A percentile compares a stretch with the other conserved stretches of the same genome.
Conservation (phyloP, 2,113 vertebrate genomes). For the Pyrgilauda ruficollis region DNA sequence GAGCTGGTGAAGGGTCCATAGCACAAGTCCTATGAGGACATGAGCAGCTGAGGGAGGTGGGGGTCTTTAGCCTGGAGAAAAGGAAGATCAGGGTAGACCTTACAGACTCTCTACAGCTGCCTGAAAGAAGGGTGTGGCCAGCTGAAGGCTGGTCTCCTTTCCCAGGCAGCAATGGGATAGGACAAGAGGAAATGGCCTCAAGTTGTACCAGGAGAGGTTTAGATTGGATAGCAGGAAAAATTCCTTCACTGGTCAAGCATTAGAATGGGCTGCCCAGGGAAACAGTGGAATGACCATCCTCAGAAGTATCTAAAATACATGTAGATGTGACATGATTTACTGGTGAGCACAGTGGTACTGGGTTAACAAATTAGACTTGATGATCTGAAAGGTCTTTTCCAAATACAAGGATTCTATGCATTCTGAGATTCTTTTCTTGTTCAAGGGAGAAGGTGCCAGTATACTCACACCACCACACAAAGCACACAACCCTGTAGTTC, state of each 20-base stretch:
- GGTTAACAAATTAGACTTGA: not conserved
- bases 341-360: not conserved
- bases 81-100: not conserved
- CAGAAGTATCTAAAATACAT: not conserved
- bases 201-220: not conserved
- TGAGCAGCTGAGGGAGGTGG: not conserved
- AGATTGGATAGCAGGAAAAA: not conserved
- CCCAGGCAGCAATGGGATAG: not conserved
- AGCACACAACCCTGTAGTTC: rapidly evolving
- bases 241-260: not conserved
- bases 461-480: not conserved
- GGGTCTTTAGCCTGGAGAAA: not conserved
- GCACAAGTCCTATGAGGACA: not conserved
- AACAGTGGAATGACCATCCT: not conserved
- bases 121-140: not conserved
- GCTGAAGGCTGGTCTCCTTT: not conserved
- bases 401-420: not conserved
- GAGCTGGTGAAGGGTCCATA: not conserved
- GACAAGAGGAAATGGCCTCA: not conserved
- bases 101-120: not conserved
- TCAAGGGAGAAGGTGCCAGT: not conserved
- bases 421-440: not conserved
- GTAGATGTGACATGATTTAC: not conserved
- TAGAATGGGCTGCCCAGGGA: not conserved
- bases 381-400: not conserved